Conservation (phyloP, 2,888 invertebrate genomes). For the Meteorus colon region DNA sequence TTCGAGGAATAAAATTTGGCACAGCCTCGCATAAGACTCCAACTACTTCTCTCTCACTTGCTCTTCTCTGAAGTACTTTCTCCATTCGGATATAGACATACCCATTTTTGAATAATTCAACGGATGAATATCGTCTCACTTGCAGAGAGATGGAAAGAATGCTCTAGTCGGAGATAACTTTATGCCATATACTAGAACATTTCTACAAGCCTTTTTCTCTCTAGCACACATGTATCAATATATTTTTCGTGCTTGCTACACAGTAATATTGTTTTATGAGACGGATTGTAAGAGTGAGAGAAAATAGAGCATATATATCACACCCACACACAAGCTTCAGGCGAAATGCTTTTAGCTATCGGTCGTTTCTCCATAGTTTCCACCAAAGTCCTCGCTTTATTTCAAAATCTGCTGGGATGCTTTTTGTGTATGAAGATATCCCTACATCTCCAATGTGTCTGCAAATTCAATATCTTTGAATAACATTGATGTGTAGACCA, state of each 20-base stretch:
- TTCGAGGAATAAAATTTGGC: constrained; percentile 20
- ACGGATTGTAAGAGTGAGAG: not conserved
- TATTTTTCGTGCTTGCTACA: constrained; percentile 20
- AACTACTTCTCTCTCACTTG: not conserved
- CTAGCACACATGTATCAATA: constrained; percentile 35
- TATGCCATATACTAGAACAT: not conserved
- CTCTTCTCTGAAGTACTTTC: constrained; percentile 25
- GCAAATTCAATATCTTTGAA: constrained; percentile 13
- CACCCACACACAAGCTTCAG: not conserved
- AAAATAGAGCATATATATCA: not conserved
- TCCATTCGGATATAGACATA: constrained; percentile 31
- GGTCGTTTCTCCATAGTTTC: not conserved
- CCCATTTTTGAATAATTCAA: constrained; percentile 50
- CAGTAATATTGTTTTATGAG: constrained; percentile 29
- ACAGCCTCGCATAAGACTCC: constrained; percentile 11
- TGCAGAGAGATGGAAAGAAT: constrained; percentile 31
- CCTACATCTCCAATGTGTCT: not conserved
- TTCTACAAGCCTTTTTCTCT: constrained; percentile 15
- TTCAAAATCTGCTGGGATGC: not conserved
- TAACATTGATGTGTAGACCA: not conserved
- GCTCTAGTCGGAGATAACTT: constrained; percentile 4
- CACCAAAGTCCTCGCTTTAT: not conserved
- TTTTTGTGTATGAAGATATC: not conserved
- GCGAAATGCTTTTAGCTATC: constrained; percentile 4
- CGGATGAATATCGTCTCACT: constrained; percentile 38